Evolutionary conservation across 2,113 vertebrate genomes (phyloP), one percentile per base, ranked within the genome.

Genomic region (rat (Rattus norvegicus)): DNA sequence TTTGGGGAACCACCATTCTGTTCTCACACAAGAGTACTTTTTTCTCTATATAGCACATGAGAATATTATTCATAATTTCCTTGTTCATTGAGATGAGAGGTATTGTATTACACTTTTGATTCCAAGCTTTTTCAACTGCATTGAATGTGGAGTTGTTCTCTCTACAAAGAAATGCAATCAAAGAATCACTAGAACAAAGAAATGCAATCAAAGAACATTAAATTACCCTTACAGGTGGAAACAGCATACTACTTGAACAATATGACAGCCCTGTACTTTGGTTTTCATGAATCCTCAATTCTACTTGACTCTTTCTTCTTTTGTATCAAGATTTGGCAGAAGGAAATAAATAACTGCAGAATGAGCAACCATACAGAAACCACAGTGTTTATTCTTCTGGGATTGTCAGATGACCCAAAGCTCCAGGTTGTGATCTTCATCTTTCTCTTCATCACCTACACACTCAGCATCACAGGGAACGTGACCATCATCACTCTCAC

Each of bases 391-490:
- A 92, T 97, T 49, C 95, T 98, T 36, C 39, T 97, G 56, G 94
- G 96, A 39, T 67, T 97, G 47, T 94, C 95, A 10, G 92, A 95
- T 80, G n/a, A 92, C 52, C 84, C 43, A 14, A 47, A 75, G 7
- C 16, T 97, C 26, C 95, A 96, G 80, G 47, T 56, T 52, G 36
- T 87, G 61, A 91, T 98, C 47, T 97, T 98, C 2, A 4, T 97
- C 43, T 83, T 97, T 11, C 96, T 97, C 14, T 17, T 98, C 16
- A 16, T 96, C 43, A 96, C 96, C 47, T 97, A 98, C 43, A 30
- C 75, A n/a, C 93, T 97, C 65, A 98, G 96, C 61, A 94, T 97
- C 63, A 79, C 75, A 20, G 97, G 97, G 20, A 98, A 98, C 7
- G 36, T 96, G 93, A 96, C 95, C 7, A 96, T 98, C 20, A 93